These are phyloP conservation scores for Poeciliopsis turneri DNA, from an alignment of 2,797 vertebrate species.

Conservation along the genomic window DNA sequence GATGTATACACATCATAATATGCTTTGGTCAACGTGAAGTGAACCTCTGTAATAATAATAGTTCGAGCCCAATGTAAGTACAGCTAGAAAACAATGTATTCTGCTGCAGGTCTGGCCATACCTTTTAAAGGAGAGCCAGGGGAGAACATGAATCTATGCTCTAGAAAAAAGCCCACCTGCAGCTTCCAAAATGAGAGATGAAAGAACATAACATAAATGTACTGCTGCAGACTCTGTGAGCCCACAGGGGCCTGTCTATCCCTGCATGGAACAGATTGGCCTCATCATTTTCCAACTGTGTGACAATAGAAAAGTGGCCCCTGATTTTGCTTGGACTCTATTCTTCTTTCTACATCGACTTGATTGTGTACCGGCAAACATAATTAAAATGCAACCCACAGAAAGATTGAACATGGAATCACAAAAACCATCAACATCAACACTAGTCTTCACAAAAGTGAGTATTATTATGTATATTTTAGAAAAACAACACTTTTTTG, in stretches of 20 bases:
- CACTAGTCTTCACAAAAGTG: slow-evolving; percentile 17
- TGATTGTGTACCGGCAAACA: slow-evolving; percentile 46
- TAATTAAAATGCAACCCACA: slow-evolving; percentile 20
- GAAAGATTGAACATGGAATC: slow-evolving; percentile 10
- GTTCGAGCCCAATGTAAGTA: slow-evolving; percentile 36
- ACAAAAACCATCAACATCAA: slow-evolving; percentile 21
- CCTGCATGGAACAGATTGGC: slow-evolving; percentile 64
- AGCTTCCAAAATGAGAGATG: slow-evolving; percentile 65
- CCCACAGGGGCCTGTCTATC: slow-evolving; percentile 64
- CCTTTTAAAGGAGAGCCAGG: slow-evolving; percentile 26
- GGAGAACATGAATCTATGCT: slow-evolving; percentile 30
- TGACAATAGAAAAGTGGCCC: slow-evolving; percentile 60
- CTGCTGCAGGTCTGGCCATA: slow-evolving; percentile 20
- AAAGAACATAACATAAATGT: slow-evolving; percentile 55
- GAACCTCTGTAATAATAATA: slow-evolving; percentile 32
- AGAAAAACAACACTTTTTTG: no score
- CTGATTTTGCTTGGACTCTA: slow-evolving; percentile 48
- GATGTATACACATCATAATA: slow-evolving; percentile 41
- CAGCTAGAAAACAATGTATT: slow-evolving; percentile 38
- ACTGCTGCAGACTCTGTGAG: slow-evolving; percentile 62
- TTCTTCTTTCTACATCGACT: slow-evolving; percentile 35
- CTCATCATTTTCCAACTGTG: slow-evolving; percentile 67
- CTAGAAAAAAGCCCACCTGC: slow-evolving; percentile 58
- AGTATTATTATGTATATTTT: no score
- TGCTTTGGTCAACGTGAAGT: slow-evolving; percentile 51